A percentile compares a stretch with the other conserved stretches of the same genome.
Evolutionary conservation across 1,140 invertebrate genomes (phyloP).

Genomic region (Micrasema longulum): DNA sequence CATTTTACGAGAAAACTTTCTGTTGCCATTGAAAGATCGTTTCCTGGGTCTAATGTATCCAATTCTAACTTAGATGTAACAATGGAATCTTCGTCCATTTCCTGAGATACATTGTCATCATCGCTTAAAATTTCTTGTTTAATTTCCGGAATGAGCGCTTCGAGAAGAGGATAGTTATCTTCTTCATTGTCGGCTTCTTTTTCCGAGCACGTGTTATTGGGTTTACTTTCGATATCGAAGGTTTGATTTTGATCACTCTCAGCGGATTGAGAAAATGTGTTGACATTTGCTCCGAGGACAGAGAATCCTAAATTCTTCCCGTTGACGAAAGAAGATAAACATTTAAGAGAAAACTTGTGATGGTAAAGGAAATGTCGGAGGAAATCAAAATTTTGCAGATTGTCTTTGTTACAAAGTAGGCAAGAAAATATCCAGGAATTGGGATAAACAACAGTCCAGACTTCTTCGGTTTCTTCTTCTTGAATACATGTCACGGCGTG

Average conservation of each 20-base stretch:
- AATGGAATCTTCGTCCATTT: constrained; percentile 8
- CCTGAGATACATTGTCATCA: constrained; percentile 20
- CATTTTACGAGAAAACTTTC: constrained; percentile 56
- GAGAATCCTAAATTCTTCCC: constrained; percentile 61
- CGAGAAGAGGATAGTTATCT: constrained; percentile 45
- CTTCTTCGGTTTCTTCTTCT: constrained; percentile 57
- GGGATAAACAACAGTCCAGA: constrained; percentile 61
- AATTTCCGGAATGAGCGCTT: constrained; percentile 57
- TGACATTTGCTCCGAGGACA: constrained; percentile 62
- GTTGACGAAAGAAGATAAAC: constrained; percentile 59
- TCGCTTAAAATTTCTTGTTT: constrained; percentile 60
- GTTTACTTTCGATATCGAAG: constrained; percentile 11
- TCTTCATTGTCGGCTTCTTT: constrained; percentile 30
- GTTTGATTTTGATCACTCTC: constrained; percentile 5
- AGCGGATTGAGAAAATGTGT: constrained; percentile 36
- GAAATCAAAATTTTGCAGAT: constrained; percentile 57
- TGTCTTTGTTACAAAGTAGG: constrained; percentile 60
- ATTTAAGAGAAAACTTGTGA: constrained; percentile 65
- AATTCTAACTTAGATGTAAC: constrained; percentile 45
- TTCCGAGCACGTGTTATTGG: constrained; percentile 5
- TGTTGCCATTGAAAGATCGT: constrained; percentile 41
- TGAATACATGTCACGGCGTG: constrained; percentile 60
- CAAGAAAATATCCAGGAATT: constrained; percentile 59
- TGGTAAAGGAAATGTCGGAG: constrained; percentile 64
- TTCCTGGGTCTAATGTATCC: constrained; percentile 50